Conservation (phyloP, 1,140 invertebrate species). For the Bombus ignitus region DNA sequence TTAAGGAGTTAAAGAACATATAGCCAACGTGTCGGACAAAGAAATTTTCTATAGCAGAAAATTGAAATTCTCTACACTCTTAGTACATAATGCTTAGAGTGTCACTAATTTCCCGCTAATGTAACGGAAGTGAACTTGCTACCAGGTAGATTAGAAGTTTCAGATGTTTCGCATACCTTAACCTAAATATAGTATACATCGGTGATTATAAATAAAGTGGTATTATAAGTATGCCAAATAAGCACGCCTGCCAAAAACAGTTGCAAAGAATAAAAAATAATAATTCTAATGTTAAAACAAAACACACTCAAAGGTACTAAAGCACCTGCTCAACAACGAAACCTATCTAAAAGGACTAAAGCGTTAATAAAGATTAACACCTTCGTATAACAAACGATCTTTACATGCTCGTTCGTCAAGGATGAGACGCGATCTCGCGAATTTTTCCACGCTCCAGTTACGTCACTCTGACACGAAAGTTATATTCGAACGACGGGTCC, state of each 20-base stretch:
- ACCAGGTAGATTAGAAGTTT: background rate
- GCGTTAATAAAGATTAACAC: background rate
- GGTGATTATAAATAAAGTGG: too few relatives aligned
- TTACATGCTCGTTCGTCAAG: background rate
- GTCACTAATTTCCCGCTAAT: background rate
- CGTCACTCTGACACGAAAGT: background rate
- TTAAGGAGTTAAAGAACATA: too few relatives aligned
- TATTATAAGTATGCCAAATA: too few relatives aligned
- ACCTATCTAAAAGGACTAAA: background rate
- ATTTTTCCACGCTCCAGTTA: background rate
- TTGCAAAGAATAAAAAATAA: too few relatives aligned
- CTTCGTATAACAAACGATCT: conserved; percentile 12
- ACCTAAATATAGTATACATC: background rate
- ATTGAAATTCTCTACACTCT: too few relatives aligned
- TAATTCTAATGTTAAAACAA: too few relatives aligned
- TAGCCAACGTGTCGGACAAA: too few relatives aligned
- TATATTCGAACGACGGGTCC: background rate
- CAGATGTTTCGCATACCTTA: background rate
- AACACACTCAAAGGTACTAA: too few relatives aligned
- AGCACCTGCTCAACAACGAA: too few relatives aligned
- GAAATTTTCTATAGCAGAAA: too few relatives aligned
- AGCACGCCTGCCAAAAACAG: too few relatives aligned
- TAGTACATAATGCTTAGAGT: too few relatives aligned
- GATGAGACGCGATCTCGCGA: background rate
- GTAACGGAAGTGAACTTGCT: background rate